Base-by-base conservation (phyloP, 1,140 invertebrate genomes). In the Ips nitidus region DNA sequence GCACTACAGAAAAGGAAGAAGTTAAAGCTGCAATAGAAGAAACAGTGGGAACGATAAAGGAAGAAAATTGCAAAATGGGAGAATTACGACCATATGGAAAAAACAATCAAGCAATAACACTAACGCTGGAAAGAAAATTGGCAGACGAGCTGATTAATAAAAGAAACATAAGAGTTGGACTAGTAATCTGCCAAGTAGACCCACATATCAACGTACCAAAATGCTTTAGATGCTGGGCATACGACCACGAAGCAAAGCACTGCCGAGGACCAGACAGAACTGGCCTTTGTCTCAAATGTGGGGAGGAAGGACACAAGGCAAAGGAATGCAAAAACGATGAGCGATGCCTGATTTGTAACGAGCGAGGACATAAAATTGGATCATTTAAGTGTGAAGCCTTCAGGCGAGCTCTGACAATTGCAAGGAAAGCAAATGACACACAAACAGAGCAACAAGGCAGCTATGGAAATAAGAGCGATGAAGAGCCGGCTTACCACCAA, bases 261-360 rank as follows among this genome's bases (percentile, higher is more conserved):
- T 72, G 68, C 56, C 37, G n/a, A 22, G 71, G 71, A n/a, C 59
- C 67, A 7, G 63, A 72, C 50, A 56, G 68, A 59, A 38, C 22
- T 2, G 42, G 42, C 3, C 38, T 60, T 3, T 72, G 71, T 52
- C 39, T 22, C 5, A 63, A 50, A 52, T 72, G 66, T 47, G 71
- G 61, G n/a, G 45, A 45, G 8, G 56, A 43, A 37, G 62, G 50
- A 2, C 68, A 72, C 41, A 7, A 50, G 7, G 52, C 36, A 3
- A 65, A 56, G 41, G 52, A 56, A 36, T 72, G 64, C 39, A 1
- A n/a, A 58, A 57, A 66, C 2, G 50, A 45, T 1, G 37, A 43
- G 7, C 2, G 41, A 4, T 68, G 66, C 39, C 5, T 37, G 4
- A 5, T 53, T 37, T 53, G 6, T 53, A 22, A 8, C 22, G 6